Evolutionary conservation across 1,140 invertebrate species (phyloP).

Genomic region (Ylistrum balloti): DNA sequence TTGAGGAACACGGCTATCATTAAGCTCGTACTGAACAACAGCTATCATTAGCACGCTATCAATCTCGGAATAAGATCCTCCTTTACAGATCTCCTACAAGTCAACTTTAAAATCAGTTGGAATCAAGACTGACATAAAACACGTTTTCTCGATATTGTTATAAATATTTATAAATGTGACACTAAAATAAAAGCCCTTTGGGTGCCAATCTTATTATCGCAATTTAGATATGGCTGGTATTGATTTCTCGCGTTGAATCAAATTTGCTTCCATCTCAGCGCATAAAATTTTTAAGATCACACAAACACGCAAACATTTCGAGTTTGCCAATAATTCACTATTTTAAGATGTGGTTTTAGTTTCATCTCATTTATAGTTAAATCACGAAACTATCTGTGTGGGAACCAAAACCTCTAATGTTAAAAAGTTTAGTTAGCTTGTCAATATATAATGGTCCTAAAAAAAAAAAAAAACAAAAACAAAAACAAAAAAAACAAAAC

Average conservation of each 20-base stretch:
- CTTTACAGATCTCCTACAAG: background rate
- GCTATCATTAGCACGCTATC: conserved; percentile 1
- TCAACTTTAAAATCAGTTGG: background rate
- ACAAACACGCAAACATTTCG: background rate
- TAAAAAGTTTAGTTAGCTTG: background rate
- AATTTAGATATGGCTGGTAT: conserved; percentile 8
- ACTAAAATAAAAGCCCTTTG: conserved; percentile 12
- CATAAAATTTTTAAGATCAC: conserved; percentile 16
- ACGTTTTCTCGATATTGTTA: conserved; percentile 8
- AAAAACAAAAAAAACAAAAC: too few species aligned
- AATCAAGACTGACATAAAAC: background rate
- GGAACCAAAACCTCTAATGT: background rate
- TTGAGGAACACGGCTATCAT: background rate
- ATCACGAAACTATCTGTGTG: background rate
- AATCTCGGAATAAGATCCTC: background rate
- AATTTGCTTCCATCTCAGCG: background rate
- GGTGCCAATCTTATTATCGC: conserved; percentile 22
- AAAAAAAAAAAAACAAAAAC: too few species aligned
- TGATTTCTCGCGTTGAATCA: conserved; percentile 23
- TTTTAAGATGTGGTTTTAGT: conserved; percentile 34
- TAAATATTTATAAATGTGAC: conserved; percentile 5
- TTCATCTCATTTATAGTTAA: conserved; percentile 14
- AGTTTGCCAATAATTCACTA: conserved; percentile 24
- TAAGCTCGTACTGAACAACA: background rate
- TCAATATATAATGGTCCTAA: too few species aligned